Conservation (phyloP, 2,888 invertebrate species). For the Spilarctia lutea region DNA sequence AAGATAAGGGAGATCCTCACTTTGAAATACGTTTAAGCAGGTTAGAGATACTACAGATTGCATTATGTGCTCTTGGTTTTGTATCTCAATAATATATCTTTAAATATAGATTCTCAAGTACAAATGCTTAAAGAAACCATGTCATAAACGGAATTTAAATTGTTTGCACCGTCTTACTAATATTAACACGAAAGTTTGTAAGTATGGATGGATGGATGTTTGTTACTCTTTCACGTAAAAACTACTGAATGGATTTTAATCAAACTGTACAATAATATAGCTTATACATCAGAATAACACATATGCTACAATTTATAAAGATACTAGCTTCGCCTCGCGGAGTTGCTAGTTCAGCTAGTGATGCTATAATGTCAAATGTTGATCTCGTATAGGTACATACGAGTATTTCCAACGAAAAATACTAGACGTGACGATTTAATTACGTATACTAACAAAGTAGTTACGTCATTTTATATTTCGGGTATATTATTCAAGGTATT, state of each 20-base stretch:
- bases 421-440: constrained; percentile 29
- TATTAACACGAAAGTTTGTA: too few species aligned
- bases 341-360: too few species aligned
- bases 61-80: too few species aligned
- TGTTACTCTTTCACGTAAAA: too few species aligned
- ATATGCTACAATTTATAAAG: too few species aligned
- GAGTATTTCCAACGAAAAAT: constrained; percentile 6
- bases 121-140: background rate
- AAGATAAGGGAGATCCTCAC: too few species aligned
- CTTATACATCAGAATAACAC: too few species aligned
- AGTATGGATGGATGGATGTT: too few species aligned
- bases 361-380: constrained; percentile 1
- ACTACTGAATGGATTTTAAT: too few species aligned
- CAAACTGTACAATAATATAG: too few species aligned
- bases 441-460: constrained; percentile 29
- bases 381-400: background rate
- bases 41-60: too few species aligned
- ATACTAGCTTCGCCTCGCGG: too few species aligned
- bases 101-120: background rate
- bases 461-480: constrained; percentile 40
- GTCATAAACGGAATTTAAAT: background rate
- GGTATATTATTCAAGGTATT: constrained; percentile 15
- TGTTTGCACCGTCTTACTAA: background rate
- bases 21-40: background rate
- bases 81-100: background rate